Evolutionary conservation across 1,140 invertebrate genomes (phyloP).

Genomic region (Muscidifurax raptorellus): DNA sequence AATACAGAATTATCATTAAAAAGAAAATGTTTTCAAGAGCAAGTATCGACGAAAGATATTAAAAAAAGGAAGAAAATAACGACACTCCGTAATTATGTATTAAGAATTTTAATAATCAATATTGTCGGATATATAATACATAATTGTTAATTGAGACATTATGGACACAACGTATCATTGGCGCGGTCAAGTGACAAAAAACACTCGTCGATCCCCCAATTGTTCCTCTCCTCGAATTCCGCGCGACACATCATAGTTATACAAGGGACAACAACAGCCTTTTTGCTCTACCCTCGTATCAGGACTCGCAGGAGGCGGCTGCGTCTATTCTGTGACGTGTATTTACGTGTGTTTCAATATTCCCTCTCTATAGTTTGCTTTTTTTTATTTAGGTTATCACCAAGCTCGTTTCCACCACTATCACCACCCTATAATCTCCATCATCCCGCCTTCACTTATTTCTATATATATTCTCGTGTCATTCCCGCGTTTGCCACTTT

Average conservation of each 20-base stretch:
- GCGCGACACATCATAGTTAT: not conserved
- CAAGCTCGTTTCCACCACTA: conserved; percentile 66
- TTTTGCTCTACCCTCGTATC: not conserved
- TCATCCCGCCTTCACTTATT: not conserved
- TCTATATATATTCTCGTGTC: conserved; percentile 31
- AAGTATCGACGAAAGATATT: too few relatives aligned
- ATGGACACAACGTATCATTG: conserved; percentile 73
- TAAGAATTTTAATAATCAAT: conserved; percentile 76
- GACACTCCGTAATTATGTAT: conserved; percentile 60
- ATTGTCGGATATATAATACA: conserved; percentile 75
- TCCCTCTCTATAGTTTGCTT: not conserved
- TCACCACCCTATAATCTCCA: conserved; percentile 66
- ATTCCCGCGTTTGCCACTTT: conserved; percentile 12
- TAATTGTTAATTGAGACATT: conserved; percentile 73
- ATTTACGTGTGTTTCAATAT: conserved; percentile 47
- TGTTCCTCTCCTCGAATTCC: not conserved
- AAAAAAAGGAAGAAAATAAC: not conserved
- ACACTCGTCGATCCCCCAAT: not conserved
- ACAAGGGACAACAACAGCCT: not conserved
- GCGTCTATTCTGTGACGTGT: not conserved
- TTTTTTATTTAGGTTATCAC: conserved; percentile 43
- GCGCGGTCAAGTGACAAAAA: conserved; percentile 67
- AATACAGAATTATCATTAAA: too few relatives aligned
- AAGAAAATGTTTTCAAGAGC: too few relatives aligned
- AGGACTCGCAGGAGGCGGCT: not conserved